Percentiles rank a stretch among this genome's conserved stretches.
Conservation (phyloP, 2,797 vertebrate genomes). For the Balearica regulorum region DNA sequence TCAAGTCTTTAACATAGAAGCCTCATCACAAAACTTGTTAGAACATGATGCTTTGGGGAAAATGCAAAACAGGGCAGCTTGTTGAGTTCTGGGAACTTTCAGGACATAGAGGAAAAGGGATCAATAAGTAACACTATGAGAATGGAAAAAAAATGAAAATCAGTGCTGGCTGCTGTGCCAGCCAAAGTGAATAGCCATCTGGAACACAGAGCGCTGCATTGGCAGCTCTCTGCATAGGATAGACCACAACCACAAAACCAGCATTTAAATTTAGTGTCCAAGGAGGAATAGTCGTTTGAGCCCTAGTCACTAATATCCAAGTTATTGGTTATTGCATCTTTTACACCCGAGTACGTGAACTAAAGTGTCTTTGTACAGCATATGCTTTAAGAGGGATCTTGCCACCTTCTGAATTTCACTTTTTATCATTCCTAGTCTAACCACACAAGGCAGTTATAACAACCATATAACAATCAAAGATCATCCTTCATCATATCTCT, state of each 20-base stretch:
- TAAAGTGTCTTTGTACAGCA: neutral
- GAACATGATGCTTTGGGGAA: neutral
- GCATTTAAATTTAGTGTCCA: neutral
- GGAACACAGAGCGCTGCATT: neutral
- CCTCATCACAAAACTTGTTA: neutral
- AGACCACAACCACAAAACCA: neutral
- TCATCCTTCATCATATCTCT: neutral
- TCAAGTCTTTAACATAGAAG: neutral
- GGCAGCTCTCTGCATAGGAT: neutral
- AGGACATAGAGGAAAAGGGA: neutral
- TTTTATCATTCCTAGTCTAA: neutral
- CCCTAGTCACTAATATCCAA: neutral
- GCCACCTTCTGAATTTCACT: neutral
- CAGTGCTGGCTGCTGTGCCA: neutral
- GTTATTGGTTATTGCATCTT: neutral
- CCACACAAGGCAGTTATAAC: neutral
- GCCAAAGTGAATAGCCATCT: neutral
- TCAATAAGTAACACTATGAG: neutral
- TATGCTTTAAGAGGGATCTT: neutral
- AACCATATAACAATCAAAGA: neutral
- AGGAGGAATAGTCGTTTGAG: neutral
- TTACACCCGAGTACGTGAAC: neutral
- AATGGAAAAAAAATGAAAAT: neutral
- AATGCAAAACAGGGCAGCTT: neutral
- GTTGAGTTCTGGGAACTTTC: neutral